Base-by-base conservation (phyloP, 2,797 vertebrate genomes). In the Echeneis naucrates region DNA sequence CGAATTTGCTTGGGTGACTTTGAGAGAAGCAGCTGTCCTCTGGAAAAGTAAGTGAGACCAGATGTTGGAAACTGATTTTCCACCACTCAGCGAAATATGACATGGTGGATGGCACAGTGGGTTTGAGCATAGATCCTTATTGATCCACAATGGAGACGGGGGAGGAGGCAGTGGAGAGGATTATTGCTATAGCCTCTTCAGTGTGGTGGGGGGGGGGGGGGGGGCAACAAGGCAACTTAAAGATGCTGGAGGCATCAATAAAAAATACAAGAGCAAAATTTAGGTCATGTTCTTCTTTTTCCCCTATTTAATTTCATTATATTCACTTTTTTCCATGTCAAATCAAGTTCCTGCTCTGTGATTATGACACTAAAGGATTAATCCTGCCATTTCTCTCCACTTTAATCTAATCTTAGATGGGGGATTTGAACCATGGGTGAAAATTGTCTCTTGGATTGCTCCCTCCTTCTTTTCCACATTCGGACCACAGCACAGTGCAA, bases 81-180 rank as follows among this genome's bases (percentile, higher is more conserved):
- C 23, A 27, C 33, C 9, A 37, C 45, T 80, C 50, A 30, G 75
- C 21, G 1, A 55, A 85, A 77, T 44, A 65, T 3, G 55, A 83
- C 59, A 51, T 76, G 26, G 21, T 14, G 71, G 40, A 62, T 57
- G 30, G 37, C n/a, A 47, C 16, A 52, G 45, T 30, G 64, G 48
- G 55, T 52, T 86, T 68, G 57, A 40, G 45, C 26, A 5, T 14
- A 59, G n/a, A 45, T 72, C 54, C 48, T 59, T 35, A 32, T 30
- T 54, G 55, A 80, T 78, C 60, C 35, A 56, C 55, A 56, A 38
- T 53, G 50, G 68, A 76, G 24, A 32, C 3, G 0, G 44, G 45
- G 26, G 14, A 11, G 19, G n/a, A 16, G 17, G 27, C 4, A 12
- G 44, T 2, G 32, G 13, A 40, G 65, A 19, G 54, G 75, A 79